These are phyloP conservation scores for Arvicanthis niloticus DNA, from an alignment of 2,113 vertebrate species.

Conservation along the genomic window DNA sequence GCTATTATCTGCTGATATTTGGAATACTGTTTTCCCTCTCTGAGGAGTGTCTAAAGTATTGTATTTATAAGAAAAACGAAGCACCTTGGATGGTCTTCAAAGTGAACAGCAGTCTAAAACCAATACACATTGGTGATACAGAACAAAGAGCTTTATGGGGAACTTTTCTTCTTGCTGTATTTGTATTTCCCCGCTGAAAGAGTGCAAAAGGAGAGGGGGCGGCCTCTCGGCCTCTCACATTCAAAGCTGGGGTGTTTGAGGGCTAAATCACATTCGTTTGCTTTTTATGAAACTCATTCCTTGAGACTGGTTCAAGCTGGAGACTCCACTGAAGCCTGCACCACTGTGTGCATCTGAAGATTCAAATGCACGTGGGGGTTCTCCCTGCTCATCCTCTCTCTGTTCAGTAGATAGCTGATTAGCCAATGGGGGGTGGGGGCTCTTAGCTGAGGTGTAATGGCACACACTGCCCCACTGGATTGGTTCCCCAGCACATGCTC, in stretches of 20 bases:
- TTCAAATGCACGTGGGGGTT: neutral
- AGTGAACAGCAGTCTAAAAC: constrained; percentile 77
- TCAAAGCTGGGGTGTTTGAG: constrained; percentile 58
- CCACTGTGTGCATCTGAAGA: neutral
- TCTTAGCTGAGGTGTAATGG: neutral
- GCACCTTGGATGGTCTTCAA: constrained; percentile 79
- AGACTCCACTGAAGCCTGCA: neutral
- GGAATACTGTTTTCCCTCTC: constrained; percentile 78
- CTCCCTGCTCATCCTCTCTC: too few relatives aligned
- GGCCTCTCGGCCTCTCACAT: neutral
- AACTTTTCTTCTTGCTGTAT: constrained; percentile 59
- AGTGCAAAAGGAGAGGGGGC: neutral
- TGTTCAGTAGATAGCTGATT: neutral
- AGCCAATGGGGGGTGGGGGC: too few relatives aligned
- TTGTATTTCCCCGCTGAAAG: constrained; percentile 74
- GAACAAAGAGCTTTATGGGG: constrained; percentile 68
- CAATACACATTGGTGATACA: constrained; percentile 56
- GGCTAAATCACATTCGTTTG: constrained; percentile 54
- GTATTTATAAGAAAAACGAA: constrained; percentile 77
- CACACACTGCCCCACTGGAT: neutral
- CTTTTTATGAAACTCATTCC: constrained; percentile 61
- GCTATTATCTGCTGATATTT: constrained; percentile 83
- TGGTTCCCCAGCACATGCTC: neutral
- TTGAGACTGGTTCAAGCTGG: constrained; percentile 28
- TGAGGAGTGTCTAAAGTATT: constrained; percentile 72